A percentile compares a stretch with the other conserved stretches of the same genome.
Conservation (phyloP, 2,797 vertebrate genomes). For the Trichosurus vulpecula region DNA sequence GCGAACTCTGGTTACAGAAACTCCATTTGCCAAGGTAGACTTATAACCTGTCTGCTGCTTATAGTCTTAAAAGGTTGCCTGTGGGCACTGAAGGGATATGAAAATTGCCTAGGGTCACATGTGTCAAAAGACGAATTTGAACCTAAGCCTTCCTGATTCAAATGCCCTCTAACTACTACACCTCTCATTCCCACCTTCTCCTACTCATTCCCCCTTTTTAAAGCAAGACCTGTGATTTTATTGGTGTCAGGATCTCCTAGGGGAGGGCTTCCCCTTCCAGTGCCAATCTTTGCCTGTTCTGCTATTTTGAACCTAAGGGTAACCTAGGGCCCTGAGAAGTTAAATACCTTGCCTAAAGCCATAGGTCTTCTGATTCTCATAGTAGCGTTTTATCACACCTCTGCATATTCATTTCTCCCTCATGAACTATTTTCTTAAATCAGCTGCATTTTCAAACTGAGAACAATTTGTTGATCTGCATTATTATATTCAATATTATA, state of each 20-base stretch:
- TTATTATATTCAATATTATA: not conserved
- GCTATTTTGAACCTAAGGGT: not conserved
- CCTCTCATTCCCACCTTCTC: not conserved
- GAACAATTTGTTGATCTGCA: not conserved
- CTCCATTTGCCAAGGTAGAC: not conserved
- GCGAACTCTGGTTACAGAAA: not conserved
- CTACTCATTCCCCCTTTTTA: not conserved
- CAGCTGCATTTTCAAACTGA: not conserved
- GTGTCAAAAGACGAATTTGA: not conserved
- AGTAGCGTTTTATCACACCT: not conserved
- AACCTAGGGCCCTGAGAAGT: not conserved
- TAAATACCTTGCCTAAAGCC: not conserved
- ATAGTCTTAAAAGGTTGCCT: not conserved
- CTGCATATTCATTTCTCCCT: not conserved
- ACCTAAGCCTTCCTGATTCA: not conserved
- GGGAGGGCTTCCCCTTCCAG: not conserved
- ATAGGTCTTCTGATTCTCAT: not conserved
- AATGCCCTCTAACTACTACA: not conserved
- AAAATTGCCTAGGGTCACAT: not conserved
- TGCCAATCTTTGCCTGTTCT: not conserved
- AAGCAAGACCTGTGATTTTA: not conserved
- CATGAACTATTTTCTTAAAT: not conserved
- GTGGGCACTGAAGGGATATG: too few relatives aligned
- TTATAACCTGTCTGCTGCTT: not conserved
- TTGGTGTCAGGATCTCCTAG: not conserved